Percentiles rank a stretch among this genome's conserved stretches.
These are phyloP conservation scores for Macheiramphus alcinus DNA, from an alignment of 2,113 vertebrate species.

Conservation along the genomic window DNA sequence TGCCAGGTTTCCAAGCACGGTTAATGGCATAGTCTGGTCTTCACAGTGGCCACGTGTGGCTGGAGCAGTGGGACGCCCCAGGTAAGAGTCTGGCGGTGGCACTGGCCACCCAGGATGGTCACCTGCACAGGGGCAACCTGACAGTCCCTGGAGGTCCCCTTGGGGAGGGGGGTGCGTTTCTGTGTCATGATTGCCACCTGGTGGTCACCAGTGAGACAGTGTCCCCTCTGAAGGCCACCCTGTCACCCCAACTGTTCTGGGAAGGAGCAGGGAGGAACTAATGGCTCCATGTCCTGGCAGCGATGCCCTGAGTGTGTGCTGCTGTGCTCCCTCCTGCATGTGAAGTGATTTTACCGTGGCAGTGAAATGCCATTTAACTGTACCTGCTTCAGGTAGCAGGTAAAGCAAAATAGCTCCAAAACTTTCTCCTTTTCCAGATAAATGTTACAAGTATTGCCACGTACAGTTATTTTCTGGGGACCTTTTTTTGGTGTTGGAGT, in stretches of 20 bases:
- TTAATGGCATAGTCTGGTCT: background rate
- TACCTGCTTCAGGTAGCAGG: background rate
- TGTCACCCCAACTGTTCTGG: background rate
- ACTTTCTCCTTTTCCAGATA: background rate
- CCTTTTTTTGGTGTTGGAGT: background rate
- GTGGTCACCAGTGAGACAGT: constrained; percentile 41
- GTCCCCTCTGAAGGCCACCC: constrained; percentile 5
- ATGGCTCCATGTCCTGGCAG: background rate
- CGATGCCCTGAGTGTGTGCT: background rate
- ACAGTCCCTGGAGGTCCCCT: background rate
- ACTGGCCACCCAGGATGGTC: background rate
- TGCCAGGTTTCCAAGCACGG: background rate
- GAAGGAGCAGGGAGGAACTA: background rate
- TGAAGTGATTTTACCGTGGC: background rate
- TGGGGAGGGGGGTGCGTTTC: constrained; percentile 60
- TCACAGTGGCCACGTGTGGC: background rate
- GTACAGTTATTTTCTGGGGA: background rate
- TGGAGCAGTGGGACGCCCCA: background rate
- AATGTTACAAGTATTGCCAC: background rate
- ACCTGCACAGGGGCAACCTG: background rate
- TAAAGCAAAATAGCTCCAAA: background rate
- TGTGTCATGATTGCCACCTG: constrained; percentile 73
- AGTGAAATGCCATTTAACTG: background rate
- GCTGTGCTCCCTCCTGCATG: background rate
- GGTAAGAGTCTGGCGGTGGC: background rate